Base-by-base conservation (phyloP, 1,140 invertebrate species). In the Laupala kohalensis region DNA sequence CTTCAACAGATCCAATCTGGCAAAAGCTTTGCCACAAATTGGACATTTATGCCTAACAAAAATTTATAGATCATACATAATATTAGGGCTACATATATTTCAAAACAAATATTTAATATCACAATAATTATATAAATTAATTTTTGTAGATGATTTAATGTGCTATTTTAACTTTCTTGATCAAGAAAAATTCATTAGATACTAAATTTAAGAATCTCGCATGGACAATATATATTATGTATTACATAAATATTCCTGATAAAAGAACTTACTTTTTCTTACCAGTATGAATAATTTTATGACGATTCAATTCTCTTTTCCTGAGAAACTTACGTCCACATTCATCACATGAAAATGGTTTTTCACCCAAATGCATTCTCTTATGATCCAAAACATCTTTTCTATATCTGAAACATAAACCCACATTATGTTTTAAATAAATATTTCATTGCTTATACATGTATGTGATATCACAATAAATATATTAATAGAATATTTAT, bases 321-420 rank as follows among this genome's bases (percentile, higher is more conserved):
- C 66, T 28, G 27, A 67, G n/a, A 67, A 71, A 71, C 13, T 23
- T 19, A 63, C 53, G 30, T 15, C 71, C 71, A 62, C 71, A 71
- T 25, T 27, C 29, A 1, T 29, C 13, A 27, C 71, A 71, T 27
- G 67, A 26, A 13, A 67, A 71, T n/a, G 71, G 71, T 25, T 37
- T 66, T n/a, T 66, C 23, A 5, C 71, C 71, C 6, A 62, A 9
- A 24, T 71, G 71, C 24, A 24, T n/a, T 3, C 53, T 25, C 27
- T 71, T 71, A 64, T 71, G 71, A 13, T 53, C 66, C 4, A 25
- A 26, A 71, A 71, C 65, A 26, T 71, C 69, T 28, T 70, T 70
- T 37, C 37, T 27, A 24, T 70, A 70, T 23, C 67, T 68, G 12
- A 3, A 37, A 30, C 12, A 3, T 25, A 15, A 65, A 53, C n/a